A percentile compares a stretch with the other conserved stretches of the same genome.
phyloP scores from a whole-genome alignment of 2,888 invertebrate genomes.

The Orthonevra nobilis region DNA sequence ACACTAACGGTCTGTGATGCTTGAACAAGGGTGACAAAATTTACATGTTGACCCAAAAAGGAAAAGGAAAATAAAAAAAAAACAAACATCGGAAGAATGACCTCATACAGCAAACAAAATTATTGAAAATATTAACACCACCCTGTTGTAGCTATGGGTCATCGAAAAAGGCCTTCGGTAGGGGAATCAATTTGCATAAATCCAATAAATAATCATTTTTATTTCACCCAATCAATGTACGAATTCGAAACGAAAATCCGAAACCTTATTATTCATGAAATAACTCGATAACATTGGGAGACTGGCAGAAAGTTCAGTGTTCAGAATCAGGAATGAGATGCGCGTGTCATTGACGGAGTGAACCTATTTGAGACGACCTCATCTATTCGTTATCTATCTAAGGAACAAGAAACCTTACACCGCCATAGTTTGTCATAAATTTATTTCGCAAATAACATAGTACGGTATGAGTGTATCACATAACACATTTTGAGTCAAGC shows the following conservation, averaged over 20 bases:
- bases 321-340: background rate
- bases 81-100: background rate
- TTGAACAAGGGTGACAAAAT: conserved; percentile 38
- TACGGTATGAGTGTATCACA: conserved; percentile 36
- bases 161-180: conserved; percentile 2
- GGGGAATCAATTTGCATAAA: conserved; percentile 51
- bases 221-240: conserved; percentile 54
- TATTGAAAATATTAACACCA: conserved; percentile 21
- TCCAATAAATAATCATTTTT: conserved; percentile 62
- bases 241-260: conserved; percentile 54
- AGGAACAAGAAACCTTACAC: conserved; percentile 32
- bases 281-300: conserved; percentile 24
- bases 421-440: conserved; percentile 44
- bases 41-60: conserved; percentile 40
- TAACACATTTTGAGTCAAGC: conserved; percentile 13
- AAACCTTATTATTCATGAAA: conserved; percentile 58
- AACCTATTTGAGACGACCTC: conserved; percentile 17
- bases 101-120: conserved; percentile 5
- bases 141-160: conserved; percentile 5
- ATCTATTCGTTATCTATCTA: conserved; percentile 31
- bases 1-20: conserved; percentile 18
- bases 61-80: conserved; percentile 4
- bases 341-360: background rate
- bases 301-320: conserved; percentile 6
- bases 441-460: conserved; percentile 17